Evolutionary conservation across 2,797 vertebrate species (phyloP).

Genomic region (Cyprinodon diabolis): DNA sequence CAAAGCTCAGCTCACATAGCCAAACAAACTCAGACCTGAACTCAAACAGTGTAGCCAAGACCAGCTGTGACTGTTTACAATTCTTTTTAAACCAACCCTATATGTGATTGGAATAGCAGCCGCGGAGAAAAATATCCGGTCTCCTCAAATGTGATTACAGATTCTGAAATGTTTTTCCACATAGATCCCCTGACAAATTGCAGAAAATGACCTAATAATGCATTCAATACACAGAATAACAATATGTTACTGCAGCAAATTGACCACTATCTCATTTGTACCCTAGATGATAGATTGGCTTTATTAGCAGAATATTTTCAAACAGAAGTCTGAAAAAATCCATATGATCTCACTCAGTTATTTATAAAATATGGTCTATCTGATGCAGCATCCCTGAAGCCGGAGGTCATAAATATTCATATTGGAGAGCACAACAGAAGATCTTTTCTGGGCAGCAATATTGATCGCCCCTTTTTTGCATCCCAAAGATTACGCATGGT

Average conservation of each 20-base stretch:
- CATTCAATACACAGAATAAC: constrained; percentile 13
- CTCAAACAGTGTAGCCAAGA: constrained; percentile 40
- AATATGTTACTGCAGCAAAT: constrained; percentile 18
- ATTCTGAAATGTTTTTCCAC: constrained; percentile 4
- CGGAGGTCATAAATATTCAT: constrained; percentile 67
- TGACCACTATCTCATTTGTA: constrained; percentile 37
- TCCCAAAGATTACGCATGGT: constrained; percentile 33
- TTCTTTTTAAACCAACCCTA: constrained; percentile 32
- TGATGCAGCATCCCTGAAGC: constrained; percentile 17
- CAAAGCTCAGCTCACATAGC: constrained; percentile 11
- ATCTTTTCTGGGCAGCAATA: constrained; percentile 46
- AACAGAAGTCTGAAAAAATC: constrained; percentile 45
- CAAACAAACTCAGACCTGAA: constrained; percentile 19
- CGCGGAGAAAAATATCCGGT: constrained; percentile 25
- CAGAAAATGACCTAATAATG: constrained; percentile 20
- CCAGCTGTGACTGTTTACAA: constrained; percentile 57
- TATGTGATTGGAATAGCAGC: constrained; percentile 39
- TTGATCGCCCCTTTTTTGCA: constrained; percentile 29
- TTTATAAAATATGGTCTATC: constrained; percentile 45
- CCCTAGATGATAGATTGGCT: constrained; percentile 47
- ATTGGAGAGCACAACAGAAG: constrained; percentile 41
- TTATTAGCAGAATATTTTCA: constrained; percentile 43
- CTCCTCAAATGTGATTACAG: constrained; percentile 40
- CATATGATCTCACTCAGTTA: constrained; percentile 44
- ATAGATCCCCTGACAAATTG: not conserved